Base-by-base conservation (phyloP, 2,797 vertebrate species). In the Poliocrania exsul region DNA sequence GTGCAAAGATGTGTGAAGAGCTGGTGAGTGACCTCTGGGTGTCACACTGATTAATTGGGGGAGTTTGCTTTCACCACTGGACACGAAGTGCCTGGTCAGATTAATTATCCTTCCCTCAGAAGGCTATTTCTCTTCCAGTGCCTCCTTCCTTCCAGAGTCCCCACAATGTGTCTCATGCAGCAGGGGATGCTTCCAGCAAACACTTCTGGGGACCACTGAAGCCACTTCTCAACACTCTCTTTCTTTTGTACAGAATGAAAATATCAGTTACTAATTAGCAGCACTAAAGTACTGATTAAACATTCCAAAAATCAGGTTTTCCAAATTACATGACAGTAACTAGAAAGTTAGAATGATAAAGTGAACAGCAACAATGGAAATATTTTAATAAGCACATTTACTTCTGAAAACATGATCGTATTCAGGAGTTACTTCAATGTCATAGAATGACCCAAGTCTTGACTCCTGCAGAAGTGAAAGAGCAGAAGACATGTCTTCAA, bases 41-140 rank as follows among this genome's bases (percentile, higher is more conserved):
- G 79, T 75, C 90, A 70, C 51, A 17, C 16, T 77, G 74, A 96
- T 93, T 95, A 95, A 93, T 89, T 90, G 85, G 72, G 44, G 37
- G 66, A 62, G 86, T 82, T 94, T 95, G 50, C 37, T 90, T 85
- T 82, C 90, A 61, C 78, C 61, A 67, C 69, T 60, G 91, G 87
- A 72, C 42, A 60, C 46, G 71, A 79, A 77, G 28, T 67, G 69
- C 14, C 42, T 64, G 75, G 21, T 77, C 92, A 86, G 71, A 93
- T 90, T 95, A 96, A 91, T 95, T 91, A 88, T 75, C 58, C 44
- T 62, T 67, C 53, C 60, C 47, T 74, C 56, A 69, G 66, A 90
- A 90, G 31, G 47, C 69, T 37, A 50, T 71, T 95, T 93, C 77
- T 91, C 46, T 88, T 93, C 31, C 50, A 67, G 23, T 29, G 10